Conservation (phyloP, 1,140 invertebrate species). For the Caenorhabditis latens region DNA sequence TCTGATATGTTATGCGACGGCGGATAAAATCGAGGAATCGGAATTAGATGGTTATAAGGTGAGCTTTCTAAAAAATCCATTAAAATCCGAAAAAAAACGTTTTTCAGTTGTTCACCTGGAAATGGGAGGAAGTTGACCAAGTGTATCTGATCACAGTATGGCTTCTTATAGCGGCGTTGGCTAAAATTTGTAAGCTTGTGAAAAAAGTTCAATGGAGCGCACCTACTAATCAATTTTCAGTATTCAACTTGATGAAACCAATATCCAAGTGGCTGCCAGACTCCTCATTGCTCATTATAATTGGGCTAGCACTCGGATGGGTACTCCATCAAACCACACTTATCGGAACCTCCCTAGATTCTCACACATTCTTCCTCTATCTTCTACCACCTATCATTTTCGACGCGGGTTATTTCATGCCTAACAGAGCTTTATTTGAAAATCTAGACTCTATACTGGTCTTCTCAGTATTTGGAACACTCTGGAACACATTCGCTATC, state of each 20-base stretch:
- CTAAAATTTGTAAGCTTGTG: conserved; percentile 74
- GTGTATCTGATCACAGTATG: conserved; percentile 71
- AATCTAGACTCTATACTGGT: conserved; percentile 67
- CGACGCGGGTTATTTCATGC: conserved; percentile 75
- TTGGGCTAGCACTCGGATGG: conserved; percentile 62
- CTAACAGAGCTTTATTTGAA: conserved; percentile 70
- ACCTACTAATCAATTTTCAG: conserved; percentile 66
- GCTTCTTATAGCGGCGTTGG: conserved; percentile 72
- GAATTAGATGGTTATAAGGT: conserved; percentile 31
- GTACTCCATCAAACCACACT: conserved; percentile 36
- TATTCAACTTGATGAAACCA: conserved; percentile 75
- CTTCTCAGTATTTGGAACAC: conserved; percentile 68
- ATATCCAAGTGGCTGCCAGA: conserved; percentile 75
- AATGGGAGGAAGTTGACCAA: conserved; percentile 69
- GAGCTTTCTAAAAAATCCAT: not conserved
- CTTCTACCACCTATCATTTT: conserved; percentile 79
- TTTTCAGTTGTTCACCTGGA: conserved; percentile 68
- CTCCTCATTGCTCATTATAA: conserved; percentile 66
- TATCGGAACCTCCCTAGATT: conserved; percentile 60
- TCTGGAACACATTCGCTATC: conserved; percentile 67
- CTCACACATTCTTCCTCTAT: conserved; percentile 74
- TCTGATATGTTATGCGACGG: conserved; percentile 30
- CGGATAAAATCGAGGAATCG: conserved; percentile 44
- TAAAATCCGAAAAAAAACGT: not conserved
- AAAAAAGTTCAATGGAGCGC: not conserved